Base-by-base conservation (phyloP, 2,113 vertebrate genomes). In the Eupsittula cactorum region DNA sequence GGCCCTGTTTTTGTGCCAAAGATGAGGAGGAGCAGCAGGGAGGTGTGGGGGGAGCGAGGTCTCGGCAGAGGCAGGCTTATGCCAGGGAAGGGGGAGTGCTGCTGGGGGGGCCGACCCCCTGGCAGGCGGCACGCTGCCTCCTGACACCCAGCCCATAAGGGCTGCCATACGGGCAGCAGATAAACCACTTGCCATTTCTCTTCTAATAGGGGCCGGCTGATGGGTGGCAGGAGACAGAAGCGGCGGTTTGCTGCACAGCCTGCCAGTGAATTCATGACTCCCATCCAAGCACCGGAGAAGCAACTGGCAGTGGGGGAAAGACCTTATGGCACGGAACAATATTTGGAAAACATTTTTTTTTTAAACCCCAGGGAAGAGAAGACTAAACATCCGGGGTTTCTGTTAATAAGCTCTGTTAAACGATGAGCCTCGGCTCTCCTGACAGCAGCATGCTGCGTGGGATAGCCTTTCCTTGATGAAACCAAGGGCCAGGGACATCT, bases 321-420 rank as follows among this genome's bases (percentile, higher is more conserved):
- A 95, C 96, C 96, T 97, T 97, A 96, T 97, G 96, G 92, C 93
- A 96, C 2, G 57, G 64, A 96, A 96, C 85, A 97, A 95, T 97
- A 88, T 97, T 97, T 97, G 92, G 95, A 97, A 97, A 97, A 97
- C 95, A 93, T 88, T 92, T 94, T 95, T 95, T 83, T 71, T 28
- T 4, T 2, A 37, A 55, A 76, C 57, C 82, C 77, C 3, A 4
- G 68, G 64, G 75, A 91, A 92, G 88, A 78, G 71, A 90, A 82
- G 88, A 86, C 85, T 74, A 90, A 95, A 92, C 79, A 95, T 85
- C 82, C 46, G 13, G 75, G 64, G 85, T 80, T 90, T 77, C 64
- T 20, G 16, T 78, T 92, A 96, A 96, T 70, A 74, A 87, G 67
- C 63, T 77, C 70, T 60, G 67, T 33, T 77, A 69, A 90, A 76